Evolutionary conservation across 2,888 invertebrate species (phyloP).

Genomic region (Frankliniella fusca): DNA sequence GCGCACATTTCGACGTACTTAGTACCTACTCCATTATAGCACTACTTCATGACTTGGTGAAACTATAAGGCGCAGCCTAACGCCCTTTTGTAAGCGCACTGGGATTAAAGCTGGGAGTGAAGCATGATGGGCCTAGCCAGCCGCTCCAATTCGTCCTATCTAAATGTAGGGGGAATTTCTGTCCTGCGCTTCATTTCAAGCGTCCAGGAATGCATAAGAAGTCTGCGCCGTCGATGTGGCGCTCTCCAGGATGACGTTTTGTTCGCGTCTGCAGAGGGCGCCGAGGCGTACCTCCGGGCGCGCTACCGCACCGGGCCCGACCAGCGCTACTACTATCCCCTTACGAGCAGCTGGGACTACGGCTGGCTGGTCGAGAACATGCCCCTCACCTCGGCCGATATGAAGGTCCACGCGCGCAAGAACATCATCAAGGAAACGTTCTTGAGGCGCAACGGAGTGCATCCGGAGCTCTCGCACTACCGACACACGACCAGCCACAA

Average conservation of each 20-base stretch:
- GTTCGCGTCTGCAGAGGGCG: constrained; percentile 45
- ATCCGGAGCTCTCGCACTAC: neutral
- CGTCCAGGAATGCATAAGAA: too few species aligned
- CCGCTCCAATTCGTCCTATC: too few species aligned
- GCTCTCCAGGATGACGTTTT: neutral
- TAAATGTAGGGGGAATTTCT: too few species aligned
- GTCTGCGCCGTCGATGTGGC: too few species aligned
- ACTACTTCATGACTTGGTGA: too few species aligned
- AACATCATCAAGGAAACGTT: constrained; percentile 18
- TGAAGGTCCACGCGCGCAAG: constrained; percentile 18
- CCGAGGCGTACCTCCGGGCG: constrained; percentile 50
- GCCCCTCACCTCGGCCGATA: neutral
- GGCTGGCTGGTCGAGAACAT: constrained; percentile 50
- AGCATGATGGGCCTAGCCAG: too few species aligned
- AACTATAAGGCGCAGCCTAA: too few species aligned
- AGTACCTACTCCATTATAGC: too few species aligned
- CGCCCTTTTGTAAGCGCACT: too few species aligned
- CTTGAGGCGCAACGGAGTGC: constrained; percentile 1
- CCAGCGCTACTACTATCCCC: constrained; percentile 54
- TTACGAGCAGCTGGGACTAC: constrained; percentile 54
- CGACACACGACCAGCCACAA: constrained; percentile 12
- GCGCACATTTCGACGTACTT: too few species aligned
- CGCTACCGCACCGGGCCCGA: constrained; percentile 54
- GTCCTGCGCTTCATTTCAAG: too few species aligned
- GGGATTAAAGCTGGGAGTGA: too few species aligned